phyloP scores from a whole-genome alignment of 2,113 vertebrate species.

The Corvus cornix region DNA sequence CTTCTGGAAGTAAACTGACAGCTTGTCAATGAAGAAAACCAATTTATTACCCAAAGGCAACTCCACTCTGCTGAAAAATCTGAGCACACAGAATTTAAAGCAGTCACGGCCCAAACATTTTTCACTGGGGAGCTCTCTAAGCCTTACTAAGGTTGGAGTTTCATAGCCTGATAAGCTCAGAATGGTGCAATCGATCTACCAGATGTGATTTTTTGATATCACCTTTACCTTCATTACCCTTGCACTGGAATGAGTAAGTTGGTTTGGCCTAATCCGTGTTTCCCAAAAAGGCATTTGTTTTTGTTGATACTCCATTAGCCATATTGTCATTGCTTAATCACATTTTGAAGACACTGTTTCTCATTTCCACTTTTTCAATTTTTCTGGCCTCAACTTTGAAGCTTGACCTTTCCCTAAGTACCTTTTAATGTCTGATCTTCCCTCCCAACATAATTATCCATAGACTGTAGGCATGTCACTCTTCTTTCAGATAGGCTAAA shows the following conservation, averaged over 20 bases:
- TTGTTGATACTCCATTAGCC: background rate
- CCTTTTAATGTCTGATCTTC: background rate
- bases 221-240: background rate
- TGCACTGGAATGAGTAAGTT: background rate
- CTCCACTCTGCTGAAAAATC: background rate
- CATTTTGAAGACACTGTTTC: background rate
- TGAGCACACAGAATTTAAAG: background rate
- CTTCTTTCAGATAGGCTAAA: background rate
- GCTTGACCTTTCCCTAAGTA: background rate
- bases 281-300: background rate
- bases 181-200: fast-evolving
- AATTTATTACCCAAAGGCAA: background rate
- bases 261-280: background rate
- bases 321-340: background rate
- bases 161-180: background rate
- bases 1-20: background rate
- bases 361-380: background rate
- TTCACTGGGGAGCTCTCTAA: background rate
- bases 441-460: background rate
- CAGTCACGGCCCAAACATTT: background rate
- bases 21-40: background rate
- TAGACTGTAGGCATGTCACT: background rate
- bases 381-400: background rate
- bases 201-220: background rate
- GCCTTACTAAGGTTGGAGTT: background rate